A percentile compares a stretch with the other conserved stretches of the same genome.
phyloP scores from a whole-genome alignment of 2,888 invertebrate genomes.

The Pristionchus mayeri region DNA sequence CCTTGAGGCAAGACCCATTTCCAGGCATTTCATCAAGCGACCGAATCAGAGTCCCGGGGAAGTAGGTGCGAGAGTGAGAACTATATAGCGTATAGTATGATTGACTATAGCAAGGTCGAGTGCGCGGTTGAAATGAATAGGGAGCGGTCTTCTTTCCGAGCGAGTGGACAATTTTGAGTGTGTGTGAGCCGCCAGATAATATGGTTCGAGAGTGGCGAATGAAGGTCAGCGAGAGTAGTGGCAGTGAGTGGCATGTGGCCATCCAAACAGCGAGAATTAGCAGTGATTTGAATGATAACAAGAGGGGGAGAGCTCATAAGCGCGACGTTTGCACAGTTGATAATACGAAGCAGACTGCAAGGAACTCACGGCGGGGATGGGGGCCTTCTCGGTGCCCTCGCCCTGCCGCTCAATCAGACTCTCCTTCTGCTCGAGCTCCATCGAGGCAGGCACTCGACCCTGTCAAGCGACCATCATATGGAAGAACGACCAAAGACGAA shows the following conservation, averaged over 20 bases:
- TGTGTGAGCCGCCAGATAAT: conserved; percentile 28
- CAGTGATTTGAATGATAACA: conserved; percentile 41
- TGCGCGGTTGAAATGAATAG: neutral
- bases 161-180: conserved; percentile 42
- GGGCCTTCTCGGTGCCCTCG: neutral
- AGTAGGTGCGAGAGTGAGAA: neutral
- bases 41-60: neutral
- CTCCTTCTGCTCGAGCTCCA: conserved; percentile 30
- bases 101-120: conserved; percentile 27
- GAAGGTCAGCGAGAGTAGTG: neutral
- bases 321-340: neutral
- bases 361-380: conserved; percentile 13
- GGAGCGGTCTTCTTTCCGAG: conserved; percentile 30
- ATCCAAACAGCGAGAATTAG: conserved; percentile 4
- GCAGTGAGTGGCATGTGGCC: conserved; percentile 15
- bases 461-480: neutral
- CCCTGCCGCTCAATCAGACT: conserved; percentile 21
- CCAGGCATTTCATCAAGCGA: conserved; percentile 1
- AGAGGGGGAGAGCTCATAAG: conserved; percentile 3
- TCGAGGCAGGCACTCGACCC: conserved; percentile 47
- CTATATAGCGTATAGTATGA: neutral
- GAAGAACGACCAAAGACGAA: neutral
- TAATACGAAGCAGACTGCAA: neutral
- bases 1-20: neutral
- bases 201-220: neutral